These are phyloP conservation scores for Dreissena rostriformis DNA, from an alignment of 1,140 invertebrate genomes.

Conservation along the genomic window DNA sequence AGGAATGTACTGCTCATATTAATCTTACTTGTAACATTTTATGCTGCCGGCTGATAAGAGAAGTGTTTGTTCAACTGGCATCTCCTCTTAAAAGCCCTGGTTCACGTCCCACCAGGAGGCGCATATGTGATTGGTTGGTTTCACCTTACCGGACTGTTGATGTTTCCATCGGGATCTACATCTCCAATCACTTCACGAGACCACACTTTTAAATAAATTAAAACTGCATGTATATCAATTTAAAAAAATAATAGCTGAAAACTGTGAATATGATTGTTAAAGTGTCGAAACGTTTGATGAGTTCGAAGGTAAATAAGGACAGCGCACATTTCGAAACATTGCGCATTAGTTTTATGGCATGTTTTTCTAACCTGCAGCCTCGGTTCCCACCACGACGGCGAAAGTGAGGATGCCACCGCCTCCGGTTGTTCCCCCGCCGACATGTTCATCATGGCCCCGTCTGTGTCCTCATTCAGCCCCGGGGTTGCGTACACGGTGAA, in stretches of 20 bases:
- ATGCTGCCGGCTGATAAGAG: neutral
- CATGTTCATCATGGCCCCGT: constrained; percentile 33
- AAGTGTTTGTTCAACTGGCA: neutral
- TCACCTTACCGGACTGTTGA: no score
- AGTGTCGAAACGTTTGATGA: neutral
- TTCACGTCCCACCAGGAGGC: neutral
- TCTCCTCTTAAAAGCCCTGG: neutral
- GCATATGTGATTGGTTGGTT: neutral
- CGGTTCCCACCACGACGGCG: constrained; percentile 18
- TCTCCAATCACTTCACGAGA: no score
- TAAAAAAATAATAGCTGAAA: neutral
- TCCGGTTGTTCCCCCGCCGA: neutral
- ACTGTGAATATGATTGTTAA: neutral
- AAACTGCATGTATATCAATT: no score
- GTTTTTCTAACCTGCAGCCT: neutral
- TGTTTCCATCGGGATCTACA: no score
- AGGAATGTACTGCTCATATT: no score
- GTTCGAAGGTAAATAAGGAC: neutral
- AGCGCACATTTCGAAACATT: neutral
- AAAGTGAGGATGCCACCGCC: neutral
- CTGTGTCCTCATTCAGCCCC: neutral
- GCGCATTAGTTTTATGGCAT: neutral
- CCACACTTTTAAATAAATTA: no score
- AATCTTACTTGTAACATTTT: neutral
- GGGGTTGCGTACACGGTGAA: constrained; percentile 25